Base-by-base conservation (phyloP, 2,888 invertebrate genomes). In the Megaustenia siamemsis region DNA sequence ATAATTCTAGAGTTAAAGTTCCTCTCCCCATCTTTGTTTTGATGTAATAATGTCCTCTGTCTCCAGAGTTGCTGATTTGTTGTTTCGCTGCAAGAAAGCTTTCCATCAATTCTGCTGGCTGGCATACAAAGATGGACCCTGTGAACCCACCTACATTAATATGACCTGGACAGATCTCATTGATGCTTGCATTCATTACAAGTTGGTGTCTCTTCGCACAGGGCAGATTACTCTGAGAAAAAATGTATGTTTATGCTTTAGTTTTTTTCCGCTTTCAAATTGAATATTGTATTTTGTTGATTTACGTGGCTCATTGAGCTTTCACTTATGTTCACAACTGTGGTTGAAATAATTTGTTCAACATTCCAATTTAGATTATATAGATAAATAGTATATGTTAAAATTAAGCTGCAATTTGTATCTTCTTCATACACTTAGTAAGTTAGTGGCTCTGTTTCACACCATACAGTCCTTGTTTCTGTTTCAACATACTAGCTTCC, bases 151-250 rank as follows among this genome's bases (percentile, higher is more conserved):
- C 5, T 90, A 90, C 76, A 87, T 88, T 80, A 92, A 90, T 84
- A 88, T 92, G 66, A 91, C 93, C 6, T 93, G 92, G 92, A 89
- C 90, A 21, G 92, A 91, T 60, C 71, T 93, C 35, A 87, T 93
- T 12, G 86, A 90, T 68, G 89, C 91, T 56, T 92, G 91, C 88
- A 88, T 92, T 73, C 89, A 91, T 84, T 91, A 90, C 84, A 90
- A 87, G 60, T 68, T 92, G 24, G 81, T 88, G 21, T 88, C 84
- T 21, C 80, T 89, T 15, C 88, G 90, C 40, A 89, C 88, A 43
- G 87, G 85, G n/a, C 90, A 91, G 76, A 86, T 89, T 18, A 43
- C 12, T 28, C 35, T 77, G 0, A 73, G 82, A 28, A 81, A n/a
- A 82, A 56, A 69, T 28, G 82, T 81, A 60, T 56, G 82, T 82